Base-by-base conservation (phyloP, 2,888 invertebrate genomes). In the Brachyptera putata region DNA sequence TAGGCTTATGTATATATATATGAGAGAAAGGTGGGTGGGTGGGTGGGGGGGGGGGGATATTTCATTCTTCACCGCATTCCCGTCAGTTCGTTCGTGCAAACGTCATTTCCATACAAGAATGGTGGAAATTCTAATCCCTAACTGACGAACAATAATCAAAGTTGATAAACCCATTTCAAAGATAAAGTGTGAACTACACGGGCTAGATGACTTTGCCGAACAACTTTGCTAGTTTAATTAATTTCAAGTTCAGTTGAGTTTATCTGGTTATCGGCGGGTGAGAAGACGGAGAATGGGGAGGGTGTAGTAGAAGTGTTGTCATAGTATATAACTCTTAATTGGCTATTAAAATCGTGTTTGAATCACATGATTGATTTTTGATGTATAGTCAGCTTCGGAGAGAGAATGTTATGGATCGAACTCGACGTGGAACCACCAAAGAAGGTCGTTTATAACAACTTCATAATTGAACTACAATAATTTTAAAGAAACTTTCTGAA, bases 111-210 rank as follows among this genome's bases (percentile, higher is more conserved):
- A 46, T 46, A 24, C 46, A 3, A 3, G 18, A 4, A 46, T 24
- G 11, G 22, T 24, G 30, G 16, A 43, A 49, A 7, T 16, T 36
- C 53, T 50, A 18, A 25, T 25, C 22, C 4, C 49, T 13, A 53
- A 34, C n/a, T 46, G 46, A 46, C 46, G 46, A 21, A 14, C 53
- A 30, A 53, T 53, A 53, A 53, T 30, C 53, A 21, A 53, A 53
- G 46, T 46, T n/a, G n/a, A n/a, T n/a, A n/a, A n/a, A n/a, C n/a
- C 46, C 11, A 22, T 24, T 24, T 21, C 46, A 22, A 14, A 21
- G 36, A 21, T 36, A 34, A 53, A 36, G 53, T 36, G 36, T 18
- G 22, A 36, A 36, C 46, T 4, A 46, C 11, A 46, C 30, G 11
- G 30, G 43, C n/a, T n/a, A n/a, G n/a, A n/a, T n/a, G n/a, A n/a